Base-by-base conservation (phyloP, 2,888 invertebrate species). In the Koerneria pararmatus region DNA sequence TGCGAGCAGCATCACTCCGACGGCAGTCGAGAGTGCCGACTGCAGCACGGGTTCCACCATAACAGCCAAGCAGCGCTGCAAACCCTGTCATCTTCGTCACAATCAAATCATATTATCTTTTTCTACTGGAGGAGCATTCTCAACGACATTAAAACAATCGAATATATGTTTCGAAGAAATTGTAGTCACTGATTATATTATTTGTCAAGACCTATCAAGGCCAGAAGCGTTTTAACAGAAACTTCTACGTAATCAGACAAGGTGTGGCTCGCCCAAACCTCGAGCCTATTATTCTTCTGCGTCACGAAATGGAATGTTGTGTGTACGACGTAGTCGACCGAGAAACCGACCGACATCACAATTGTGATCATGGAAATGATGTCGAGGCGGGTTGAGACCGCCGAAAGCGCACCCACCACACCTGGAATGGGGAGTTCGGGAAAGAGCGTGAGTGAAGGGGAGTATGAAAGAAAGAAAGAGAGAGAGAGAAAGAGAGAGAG, bases 351-450 rank as follows among this genome's bases (percentile, higher is more conserved):
- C 34, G 75, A 75, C 80, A 80, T 80, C n/a, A 80, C 78, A 27
- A 80, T 79, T 19, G 78, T 80, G 61, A 80, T 80, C 80, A 80
- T 80, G 19, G 79, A 79, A 35, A 80, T 80, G 57, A 80, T 80
- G 59, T 80, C 80, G 19, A 80, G 69, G 2, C 80, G 72, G 0
- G 79, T 80, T 19, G 72, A 69, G 19, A 71, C 72, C 6, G 75
- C 75, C 0, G 80, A 78, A 11, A 80, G 69, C 1, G 75, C 76
- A 1, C 78, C 80, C 19, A 80, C 74, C 2, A 80, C 80, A 8
- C 64, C 64, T 64, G 54, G n/a, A n/a, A n/a, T n/a, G n/a, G n/a
- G n/a, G n/a, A n/a, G n/a, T n/a, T n/a, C n/a, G n/a, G n/a, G n/a
- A n/a, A n/a, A n/a, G n/a, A n/a, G n/a, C n/a, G n/a, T n/a, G n/a